Evolutionary conservation across 2,888 invertebrate genomes (phyloP).

Genomic region (Morpho helenor): DNA sequence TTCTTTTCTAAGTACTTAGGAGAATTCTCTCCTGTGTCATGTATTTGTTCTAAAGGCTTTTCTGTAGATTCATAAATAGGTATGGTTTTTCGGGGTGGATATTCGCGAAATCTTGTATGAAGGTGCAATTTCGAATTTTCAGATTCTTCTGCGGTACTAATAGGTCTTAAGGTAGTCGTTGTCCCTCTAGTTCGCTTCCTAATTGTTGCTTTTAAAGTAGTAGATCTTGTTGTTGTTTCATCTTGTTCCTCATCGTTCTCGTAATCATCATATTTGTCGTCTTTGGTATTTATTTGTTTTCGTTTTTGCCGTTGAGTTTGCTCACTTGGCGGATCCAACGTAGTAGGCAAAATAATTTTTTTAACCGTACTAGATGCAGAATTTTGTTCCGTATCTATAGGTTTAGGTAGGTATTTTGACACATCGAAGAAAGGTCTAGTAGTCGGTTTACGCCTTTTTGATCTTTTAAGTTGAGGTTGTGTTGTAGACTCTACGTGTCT

Average conservation of each 20-base stretch:
- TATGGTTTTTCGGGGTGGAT: slow-evolving; percentile 32
- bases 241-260: slow-evolving; percentile 39
- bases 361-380: slow-evolving; percentile 46
- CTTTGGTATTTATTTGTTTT: too few relatives aligned
- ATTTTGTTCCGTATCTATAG: slow-evolving; percentile 37
- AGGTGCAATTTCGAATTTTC: slow-evolving; percentile 42
- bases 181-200: slow-evolving; percentile 35
- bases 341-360: slow-evolving; percentile 37
- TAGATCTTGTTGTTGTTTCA: slow-evolving; percentile 27
- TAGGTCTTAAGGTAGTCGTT: slow-evolving; percentile 33
- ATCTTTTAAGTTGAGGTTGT: slow-evolving; percentile 17
- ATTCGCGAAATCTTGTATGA: slow-evolving; percentile 54
- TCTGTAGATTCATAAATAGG: slow-evolving; percentile 11
- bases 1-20: slow-evolving; percentile 65
- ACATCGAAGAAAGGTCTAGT: slow-evolving; percentile 40
- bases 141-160: slow-evolving; percentile 26
- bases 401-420: slow-evolving; percentile 39
- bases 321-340: slow-evolving; percentile 18
- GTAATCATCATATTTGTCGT: slow-evolving; percentile 47
- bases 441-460: slow-evolving; percentile 26
- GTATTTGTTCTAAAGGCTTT: slow-evolving; percentile 11
- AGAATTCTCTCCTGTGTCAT: slow-evolving; percentile 18
- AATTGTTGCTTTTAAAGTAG: slow-evolving; percentile 42
- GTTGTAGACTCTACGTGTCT: slow-evolving; percentile 15
- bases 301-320: slow-evolving; percentile 12